Evolutionary conservation across 2,888 invertebrate genomes (phyloP), one percentile per base, ranked within the genome.

Genomic region (Pherbina coryleti): DNA sequence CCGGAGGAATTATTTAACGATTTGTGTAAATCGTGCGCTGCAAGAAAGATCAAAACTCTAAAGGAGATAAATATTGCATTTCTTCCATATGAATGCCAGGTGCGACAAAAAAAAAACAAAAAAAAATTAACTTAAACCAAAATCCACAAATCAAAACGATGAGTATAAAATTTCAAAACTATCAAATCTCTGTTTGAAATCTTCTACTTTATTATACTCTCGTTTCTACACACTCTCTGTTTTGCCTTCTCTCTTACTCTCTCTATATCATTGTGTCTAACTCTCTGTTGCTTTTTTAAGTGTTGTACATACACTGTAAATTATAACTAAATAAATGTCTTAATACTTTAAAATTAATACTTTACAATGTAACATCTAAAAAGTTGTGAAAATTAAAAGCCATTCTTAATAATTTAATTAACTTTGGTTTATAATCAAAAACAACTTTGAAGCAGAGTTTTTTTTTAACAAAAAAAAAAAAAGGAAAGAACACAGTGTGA

Each of bases 21-120:
- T 91, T 92, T 98, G 90, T 97, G 97, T 94, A 97, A 97, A 92
- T 97, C 97, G 87, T 94, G 95, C 86, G 96, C 96, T 84, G 97
- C 96, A 89, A 95, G 95, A 92, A 96, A 96, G 92, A 96, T 98
- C 91, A 97, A 97, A 93, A 98, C 98, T 81, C 92, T 98, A 90
- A 98, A 98, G 93, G 98, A 98, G 92, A 97, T 98, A 93, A 98
- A 98, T 93, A 98, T 98, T 91, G 98, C 98, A 89, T 98, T 98
- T 93, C 94, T 98, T 89, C 98, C 98, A 82, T 98, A 98, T 91
- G 98, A 98, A 91, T 94, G 96, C 88, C 98, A 98, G 96, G 97
- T 98, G 92, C 90, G 88, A 84, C 83, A 25, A 72, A 75, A 76
- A 74, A 74, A 77, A 64, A 78, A 79, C 67, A 79, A 79, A 79